These are phyloP conservation scores for Lethrus apterus DNA, from an alignment of 1,140 invertebrate species.

Conservation along the genomic window DNA sequence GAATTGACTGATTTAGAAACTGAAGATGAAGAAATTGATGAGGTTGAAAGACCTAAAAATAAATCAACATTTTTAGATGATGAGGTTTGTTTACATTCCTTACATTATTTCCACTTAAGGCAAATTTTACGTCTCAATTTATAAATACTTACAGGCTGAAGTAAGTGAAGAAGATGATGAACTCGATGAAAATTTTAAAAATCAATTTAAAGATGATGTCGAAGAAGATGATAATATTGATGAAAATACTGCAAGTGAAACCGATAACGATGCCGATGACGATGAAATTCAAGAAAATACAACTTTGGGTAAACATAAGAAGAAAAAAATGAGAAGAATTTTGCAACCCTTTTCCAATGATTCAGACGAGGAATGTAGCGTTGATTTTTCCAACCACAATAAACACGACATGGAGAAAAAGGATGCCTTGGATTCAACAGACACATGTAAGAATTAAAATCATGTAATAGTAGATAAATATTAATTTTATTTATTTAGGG, in stretches of 20 bases:
- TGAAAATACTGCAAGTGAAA: constrained; percentile 18
- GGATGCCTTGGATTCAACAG: constrained; percentile 5
- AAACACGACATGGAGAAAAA: not conserved
- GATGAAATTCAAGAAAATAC: constrained; percentile 27
- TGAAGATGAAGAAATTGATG: constrained; percentile 34
- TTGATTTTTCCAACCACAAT: constrained; percentile 9
- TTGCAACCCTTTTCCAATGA: constrained; percentile 27
- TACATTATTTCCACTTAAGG: not conserved
- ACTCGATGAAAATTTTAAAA: constrained; percentile 24
- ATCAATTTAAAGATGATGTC: constrained; percentile 25
- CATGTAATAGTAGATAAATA: not conserved
- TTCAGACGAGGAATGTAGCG: constrained; percentile 33
- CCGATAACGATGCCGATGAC: constrained; percentile 13
- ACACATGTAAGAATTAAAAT: not conserved
- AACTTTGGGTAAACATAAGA: constrained; percentile 14
- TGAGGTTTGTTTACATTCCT: constrained; percentile 22
- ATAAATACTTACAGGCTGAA: constrained; percentile 23
- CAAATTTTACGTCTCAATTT: too few relatives aligned
- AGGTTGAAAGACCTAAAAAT: constrained; percentile 23
- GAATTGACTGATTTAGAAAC: constrained; percentile 34
- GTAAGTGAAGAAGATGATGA: constrained; percentile 37
- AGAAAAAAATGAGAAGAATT: constrained; percentile 35
- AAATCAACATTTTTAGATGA: constrained; percentile 32
- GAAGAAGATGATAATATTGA: constrained; percentile 32
- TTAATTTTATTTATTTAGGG: constrained; percentile 5